Base-by-base conservation (phyloP, 2,113 vertebrate genomes). In the Pholis gunnellus region DNA sequence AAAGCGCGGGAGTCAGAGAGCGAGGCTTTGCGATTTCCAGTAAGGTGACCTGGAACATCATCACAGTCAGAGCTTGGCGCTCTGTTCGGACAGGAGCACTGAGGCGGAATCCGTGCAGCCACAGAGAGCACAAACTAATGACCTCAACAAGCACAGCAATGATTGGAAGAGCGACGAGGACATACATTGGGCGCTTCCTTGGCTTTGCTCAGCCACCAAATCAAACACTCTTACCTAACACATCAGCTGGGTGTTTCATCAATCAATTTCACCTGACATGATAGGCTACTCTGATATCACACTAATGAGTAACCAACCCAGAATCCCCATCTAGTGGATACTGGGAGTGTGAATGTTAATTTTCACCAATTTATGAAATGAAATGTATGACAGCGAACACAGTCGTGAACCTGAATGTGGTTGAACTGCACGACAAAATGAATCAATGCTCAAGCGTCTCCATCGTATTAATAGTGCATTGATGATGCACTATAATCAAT, bases 181-280 rank as follows among this genome's bases (percentile, higher is more conserved):
- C 42, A n/a, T n/a, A 46, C 74, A 38, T 18, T 56, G 15, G 9
- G 9, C 75, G 56, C n/a, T 64, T 46, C 50, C 29, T 1, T 83
- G 56, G 25, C 38, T n/a, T 34, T 50, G 81, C 46, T 68, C 71
- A 68, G 22, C 36, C 68, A 74, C 25, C 52, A 18, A 42, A 72
- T 74, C 46, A 80, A 83, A 85, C 29, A 34, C 31, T n/a, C 56
- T 84, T 75, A 81, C 14, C 78, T 76, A 86, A 87, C 79, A 71
- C 57, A 61, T 69, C 42, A 44, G 72, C 60, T 60, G 29, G 2
- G 6, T 31, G 14, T 40, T n/a, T 76, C 72, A 59, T 71, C 38
- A 71, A 27, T 60, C 29, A 25, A 5, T 25, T 74, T 25, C 17
- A 48, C 1, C 11, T 71, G 6, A 65, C 11, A 15, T n/a, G 8